Base-by-base conservation (phyloP, 2,113 vertebrate species). In the Eulemur rufifrons region DNA sequence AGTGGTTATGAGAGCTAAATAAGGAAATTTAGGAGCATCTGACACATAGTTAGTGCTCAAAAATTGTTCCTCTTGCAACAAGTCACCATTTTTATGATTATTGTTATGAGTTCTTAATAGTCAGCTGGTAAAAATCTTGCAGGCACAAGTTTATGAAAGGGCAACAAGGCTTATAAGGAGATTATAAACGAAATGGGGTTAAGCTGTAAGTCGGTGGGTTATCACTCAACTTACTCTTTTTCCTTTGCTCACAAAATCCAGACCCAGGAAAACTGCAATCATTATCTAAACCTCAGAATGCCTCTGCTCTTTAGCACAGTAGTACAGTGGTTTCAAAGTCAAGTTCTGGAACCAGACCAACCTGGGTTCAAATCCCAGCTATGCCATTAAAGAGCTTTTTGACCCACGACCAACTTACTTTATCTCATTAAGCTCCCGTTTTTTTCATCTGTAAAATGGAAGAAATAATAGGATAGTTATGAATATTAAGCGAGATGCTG, bases 161-260 rank as follows among this genome's bases (percentile, higher is more conserved):
- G 29, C 50, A 39, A 34, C 25, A 10, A 52, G 39, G 3, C 39
- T 77, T 50, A 32, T 59, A 80, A 89, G 25, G 45, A 23, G 61
- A 66, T 61, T 52, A 56, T n/a, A 45, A 77, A 93, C 42, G 52
- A 66, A 76, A 76, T 76, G 27, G 8, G 73, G 25, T 82, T 86
- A 74, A 20, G 39, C n/a, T 6, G 1, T 61, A 66, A 86, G 37
- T 54, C 34, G 27, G 11, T 77, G 20, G 81, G 61, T 64, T 61
- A 69, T 32, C 69, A 94, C 25, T 71, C 52, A 82, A 45, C 29
- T 39, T 63, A 42, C 2, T 61, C 32, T 81, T 89, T 82, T 50
- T 89, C 66, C 54, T 77, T 95, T 89, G 66, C 45, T 89, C 39
- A 25, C n/a, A 54, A 77, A 86, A 78, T 89, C 63, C 73, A 97